Evolutionary conservation across 35 echinoderm and acorn worm genomes (phyloP), one percentile per base, ranked within the genome.

Genomic region (Ophioderma brevispina): DNA sequence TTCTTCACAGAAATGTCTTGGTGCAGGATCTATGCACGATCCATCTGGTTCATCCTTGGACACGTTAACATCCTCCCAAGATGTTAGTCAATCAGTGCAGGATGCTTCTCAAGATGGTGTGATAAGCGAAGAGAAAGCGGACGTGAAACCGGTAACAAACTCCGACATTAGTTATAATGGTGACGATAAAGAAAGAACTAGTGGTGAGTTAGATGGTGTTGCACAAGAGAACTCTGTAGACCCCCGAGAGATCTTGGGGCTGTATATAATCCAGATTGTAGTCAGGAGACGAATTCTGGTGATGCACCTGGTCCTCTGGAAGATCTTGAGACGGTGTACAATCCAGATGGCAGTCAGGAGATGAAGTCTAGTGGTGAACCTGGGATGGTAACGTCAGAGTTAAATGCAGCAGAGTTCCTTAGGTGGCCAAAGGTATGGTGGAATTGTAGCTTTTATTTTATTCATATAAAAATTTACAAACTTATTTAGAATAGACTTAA

Each of bases 401-500:
- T 70, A 15, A 25, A 70, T 70, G 10, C 59, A 70, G 59, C 59
- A 25, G 59, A 70, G 59, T 70, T 70, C 59, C 59, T 94, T 34
- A 80, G 92, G 36, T 94, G 92, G 92, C 92, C 92, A 90, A 94
- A 94, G 92, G 92, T 94, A 76, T 75, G 19, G n/a, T n/a, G n/a
- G n/a, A n/a, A n/a, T n/a, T n/a, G n/a, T n/a, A n/a, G n/a, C n/a
- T n/a, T n/a, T n/a, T n/a, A n/a, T n/a, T n/a, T n/a, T n/a, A n/a
- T n/a, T n/a, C n/a, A n/a, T n/a, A n/a, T n/a, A n/a, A n/a, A n/a
- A n/a, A n/a, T n/a, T n/a, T n/a, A n/a, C n/a, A n/a, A n/a, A n/a
- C n/a, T n/a, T n/a, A n/a, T n/a, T n/a, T n/a, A n/a, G n/a, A n/a
- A n/a, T n/a, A n/a, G n/a, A n/a, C n/a, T n/a, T n/a, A n/a, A n/a